Evolutionary conservation across 2,888 invertebrate species (phyloP).

Genomic region (Labia minor): DNA sequence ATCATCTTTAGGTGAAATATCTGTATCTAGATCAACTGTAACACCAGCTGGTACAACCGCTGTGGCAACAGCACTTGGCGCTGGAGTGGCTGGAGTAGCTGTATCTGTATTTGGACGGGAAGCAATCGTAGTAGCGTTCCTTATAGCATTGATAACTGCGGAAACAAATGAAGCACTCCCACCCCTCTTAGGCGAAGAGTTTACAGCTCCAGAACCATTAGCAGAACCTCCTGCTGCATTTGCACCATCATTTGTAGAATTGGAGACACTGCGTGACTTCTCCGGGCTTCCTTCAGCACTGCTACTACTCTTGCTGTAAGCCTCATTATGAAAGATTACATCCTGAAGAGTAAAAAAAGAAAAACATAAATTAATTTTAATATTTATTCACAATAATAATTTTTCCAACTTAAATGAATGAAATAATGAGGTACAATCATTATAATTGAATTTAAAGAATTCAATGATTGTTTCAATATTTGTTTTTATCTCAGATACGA

Average conservation of each 20-base stretch:
- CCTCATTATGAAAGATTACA: constrained; percentile 68
- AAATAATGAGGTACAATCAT: too few species aligned
- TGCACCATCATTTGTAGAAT: background rate
- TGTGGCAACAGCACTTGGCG: constrained; percentile 22
- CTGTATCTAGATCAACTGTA: constrained; percentile 29
- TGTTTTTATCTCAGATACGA: too few species aligned
- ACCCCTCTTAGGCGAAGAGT: constrained; percentile 47
- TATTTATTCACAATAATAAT: too few species aligned
- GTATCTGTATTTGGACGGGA: constrained; percentile 26
- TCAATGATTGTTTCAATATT: too few species aligned
- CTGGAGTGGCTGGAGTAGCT: background rate
- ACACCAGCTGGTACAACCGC: constrained; percentile 25
- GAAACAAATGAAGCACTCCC: constrained; percentile 50
- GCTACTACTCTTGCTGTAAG: constrained; percentile 60
- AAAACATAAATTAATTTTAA: too few species aligned
- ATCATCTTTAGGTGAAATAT: constrained; percentile 33
- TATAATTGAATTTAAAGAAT: too few species aligned
- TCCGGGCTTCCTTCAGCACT: constrained; percentile 57
- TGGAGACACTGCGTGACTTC: constrained; percentile 21
- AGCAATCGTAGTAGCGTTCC: constrained; percentile 41
- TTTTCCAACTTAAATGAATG: too few species aligned
- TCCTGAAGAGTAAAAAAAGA: constrained; percentile 42
- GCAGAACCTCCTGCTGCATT: background rate
- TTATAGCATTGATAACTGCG: constrained; percentile 60
- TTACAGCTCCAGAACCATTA: constrained; percentile 26